These are phyloP conservation scores for Sebastes nivosus DNA, from an alignment of 2,797 vertebrate genomes.

Conservation along the genomic window DNA sequence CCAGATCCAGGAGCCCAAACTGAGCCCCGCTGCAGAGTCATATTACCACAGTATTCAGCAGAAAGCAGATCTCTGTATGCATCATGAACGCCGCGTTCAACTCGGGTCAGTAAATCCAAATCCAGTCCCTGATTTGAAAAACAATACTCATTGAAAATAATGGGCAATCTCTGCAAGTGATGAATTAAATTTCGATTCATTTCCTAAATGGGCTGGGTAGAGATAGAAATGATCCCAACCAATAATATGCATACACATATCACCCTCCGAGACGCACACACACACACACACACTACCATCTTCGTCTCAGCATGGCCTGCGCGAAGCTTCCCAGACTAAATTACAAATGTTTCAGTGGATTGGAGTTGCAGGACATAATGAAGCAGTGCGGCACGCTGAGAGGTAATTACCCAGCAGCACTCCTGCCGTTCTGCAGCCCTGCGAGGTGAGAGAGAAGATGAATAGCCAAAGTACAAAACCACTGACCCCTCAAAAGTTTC, in stretches of 20 bases:
- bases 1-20: background rate
- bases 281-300: constrained; percentile 39
- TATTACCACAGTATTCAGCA: background rate
- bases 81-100: background rate
- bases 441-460: constrained; percentile 89
- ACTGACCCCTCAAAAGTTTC: constrained; percentile 98
- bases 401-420: constrained; percentile 96
- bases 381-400: constrained; percentile 93
- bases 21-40: background rate
- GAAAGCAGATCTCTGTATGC: constrained; percentile 1
- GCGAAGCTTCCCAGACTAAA: constrained; percentile 86
- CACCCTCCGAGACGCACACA: constrained; percentile 22
- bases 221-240: constrained; percentile 70
- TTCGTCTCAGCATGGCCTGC: constrained; percentile 74
- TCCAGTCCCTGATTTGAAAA: constrained; percentile 57
- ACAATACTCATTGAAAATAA: constrained; percentile 68
- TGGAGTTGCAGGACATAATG: constrained; percentile 93
- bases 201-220: constrained; percentile 63
- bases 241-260: constrained; percentile 59
- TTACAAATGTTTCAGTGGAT: constrained; percentile 92
- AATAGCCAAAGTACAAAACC: constrained; percentile 95
- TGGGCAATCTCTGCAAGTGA: constrained; percentile 62
- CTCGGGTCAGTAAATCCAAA: constrained; percentile 28
- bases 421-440: constrained; percentile 89
- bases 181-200: constrained; percentile 72